Evolutionary conservation across 2,888 invertebrate species (phyloP).

Genomic region (Mellilla xanthometata): DNA sequence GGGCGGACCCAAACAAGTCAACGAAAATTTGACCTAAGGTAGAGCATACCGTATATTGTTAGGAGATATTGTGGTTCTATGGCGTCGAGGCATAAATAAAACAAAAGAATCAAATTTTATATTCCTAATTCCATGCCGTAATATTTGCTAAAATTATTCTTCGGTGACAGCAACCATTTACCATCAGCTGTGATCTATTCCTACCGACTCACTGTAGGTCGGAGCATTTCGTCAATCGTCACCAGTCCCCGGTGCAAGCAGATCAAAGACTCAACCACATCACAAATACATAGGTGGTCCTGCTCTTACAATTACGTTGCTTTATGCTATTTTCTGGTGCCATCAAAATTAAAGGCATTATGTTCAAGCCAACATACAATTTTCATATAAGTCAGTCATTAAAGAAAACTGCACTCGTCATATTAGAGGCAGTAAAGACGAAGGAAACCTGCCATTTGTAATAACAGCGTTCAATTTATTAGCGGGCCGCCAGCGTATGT

Average conservation of each 20-base stretch:
- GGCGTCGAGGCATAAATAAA: no score
- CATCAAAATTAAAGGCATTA: conserved; percentile 2
- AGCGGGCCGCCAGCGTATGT: conserved; percentile 11
- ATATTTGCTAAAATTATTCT: no score
- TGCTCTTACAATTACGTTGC: conserved; percentile 1
- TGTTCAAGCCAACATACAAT: conserved; percentile 18
- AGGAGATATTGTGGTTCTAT: no score
- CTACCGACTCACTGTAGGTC: conserved; percentile 2
- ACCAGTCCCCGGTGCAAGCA: not conserved
- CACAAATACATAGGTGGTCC: conserved; percentile 11
- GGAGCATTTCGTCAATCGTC: conserved; percentile 10
- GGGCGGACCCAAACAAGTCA: no score
- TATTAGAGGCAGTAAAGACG: conserved; percentile 25
- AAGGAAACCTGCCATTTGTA: conserved; percentile 26
- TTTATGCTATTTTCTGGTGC: not conserved
- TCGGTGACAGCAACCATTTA: not conserved
- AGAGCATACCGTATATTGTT: no score
- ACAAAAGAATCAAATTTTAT: no score
- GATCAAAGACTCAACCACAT: conserved; percentile 17
- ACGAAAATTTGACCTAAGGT: no score
- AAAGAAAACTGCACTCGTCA: conserved; percentile 25
- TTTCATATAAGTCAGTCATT: conserved; percentile 31
- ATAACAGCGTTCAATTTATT: conserved; percentile 26
- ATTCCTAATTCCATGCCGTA: no score
- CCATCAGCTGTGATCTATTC: conserved; percentile 4